phyloP scores from a whole-genome alignment of 2,888 invertebrate genomes.

The Limulus polyphemus region DNA sequence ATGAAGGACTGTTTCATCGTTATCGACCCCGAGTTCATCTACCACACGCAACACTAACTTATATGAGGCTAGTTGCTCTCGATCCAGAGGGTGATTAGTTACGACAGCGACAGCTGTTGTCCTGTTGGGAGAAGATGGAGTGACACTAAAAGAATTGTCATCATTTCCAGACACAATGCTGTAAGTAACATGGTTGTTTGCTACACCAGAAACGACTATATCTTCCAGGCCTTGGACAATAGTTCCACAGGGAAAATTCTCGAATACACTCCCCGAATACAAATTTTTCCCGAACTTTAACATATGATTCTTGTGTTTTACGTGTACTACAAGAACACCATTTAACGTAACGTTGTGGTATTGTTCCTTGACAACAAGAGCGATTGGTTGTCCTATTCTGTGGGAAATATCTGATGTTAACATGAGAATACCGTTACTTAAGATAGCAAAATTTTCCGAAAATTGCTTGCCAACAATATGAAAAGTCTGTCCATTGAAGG shows the following conservation, averaged over 20 bases:
- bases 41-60: constrained; percentile 64
- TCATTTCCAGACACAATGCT: constrained; percentile 65
- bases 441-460: constrained; percentile 71
- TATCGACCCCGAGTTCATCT: constrained; percentile 64
- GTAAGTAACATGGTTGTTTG: constrained; percentile 50
- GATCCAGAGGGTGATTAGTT: constrained; percentile 52
- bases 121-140: constrained; percentile 3
- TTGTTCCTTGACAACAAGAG: constrained; percentile 69
- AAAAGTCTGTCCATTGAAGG: constrained; percentile 39
- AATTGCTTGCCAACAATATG: constrained; percentile 63
- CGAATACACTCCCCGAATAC: constrained; percentile 51
- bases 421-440: constrained; percentile 79
- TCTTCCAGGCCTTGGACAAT: constrained; percentile 56
- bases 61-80: constrained; percentile 59
- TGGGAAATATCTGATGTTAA: constrained; percentile 73
- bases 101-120: constrained; percentile 21
- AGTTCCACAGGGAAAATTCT: constrained; percentile 62
- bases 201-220: constrained; percentile 47
- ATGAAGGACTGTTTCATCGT: constrained; percentile 59
- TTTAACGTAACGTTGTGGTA: constrained; percentile 49
- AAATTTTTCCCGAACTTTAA: constrained; percentile 55
- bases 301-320: constrained; percentile 69
- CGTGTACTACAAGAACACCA: constrained; percentile 65
- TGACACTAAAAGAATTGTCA: constrained; percentile 52
- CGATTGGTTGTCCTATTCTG: constrained; percentile 62